Percentiles rank a stretch among this genome's conserved stretches.
Conservation (phyloP, 2,888 invertebrate species). For the Drymonia ruficornis region DNA sequence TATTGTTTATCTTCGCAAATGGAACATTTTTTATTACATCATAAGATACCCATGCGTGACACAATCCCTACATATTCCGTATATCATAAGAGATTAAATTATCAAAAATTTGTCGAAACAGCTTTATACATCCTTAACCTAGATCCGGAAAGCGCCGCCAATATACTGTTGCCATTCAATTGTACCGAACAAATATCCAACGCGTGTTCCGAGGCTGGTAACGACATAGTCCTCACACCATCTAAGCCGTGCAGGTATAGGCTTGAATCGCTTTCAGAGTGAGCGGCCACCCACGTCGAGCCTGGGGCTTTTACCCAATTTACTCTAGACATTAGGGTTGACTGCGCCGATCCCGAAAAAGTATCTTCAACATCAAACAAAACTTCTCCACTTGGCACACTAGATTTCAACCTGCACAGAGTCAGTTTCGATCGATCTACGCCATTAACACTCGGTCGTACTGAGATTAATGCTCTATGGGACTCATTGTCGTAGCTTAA, state of each 20-base stretch:
- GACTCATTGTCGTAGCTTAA: conserved; percentile 87
- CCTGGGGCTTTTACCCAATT: conserved; percentile 85
- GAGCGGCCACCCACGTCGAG: conserved; percentile 88
- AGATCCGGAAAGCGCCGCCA: conserved; percentile 88
- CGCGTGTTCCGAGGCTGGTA: conserved; percentile 87
- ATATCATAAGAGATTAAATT: conserved; percentile 2
- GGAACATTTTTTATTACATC: neutral
- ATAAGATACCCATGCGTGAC: neutral
- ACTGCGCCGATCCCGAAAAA: conserved; percentile 88
- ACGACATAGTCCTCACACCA: conserved; percentile 69
- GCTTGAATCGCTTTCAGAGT: conserved; percentile 89
- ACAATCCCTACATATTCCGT: neutral
- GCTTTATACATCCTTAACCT: conserved; percentile 87
- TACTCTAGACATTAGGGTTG: conserved; percentile 88
- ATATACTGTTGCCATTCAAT: conserved; percentile 76
- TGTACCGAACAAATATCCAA: conserved; percentile 88
- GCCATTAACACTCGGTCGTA: conserved; percentile 85
- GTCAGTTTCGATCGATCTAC: conserved; percentile 68
- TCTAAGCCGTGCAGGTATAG: conserved; percentile 87
- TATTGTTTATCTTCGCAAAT: too few relatives aligned
- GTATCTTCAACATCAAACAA: conserved; percentile 84
- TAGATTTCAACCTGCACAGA: conserved; percentile 67
- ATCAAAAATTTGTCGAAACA: conserved; percentile 52
- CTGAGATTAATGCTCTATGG: conserved; percentile 88
- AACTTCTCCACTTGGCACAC: conserved; percentile 69